Evolutionary conservation across 1,140 invertebrate species (phyloP).

Genomic region (Eciton burchellii): DNA sequence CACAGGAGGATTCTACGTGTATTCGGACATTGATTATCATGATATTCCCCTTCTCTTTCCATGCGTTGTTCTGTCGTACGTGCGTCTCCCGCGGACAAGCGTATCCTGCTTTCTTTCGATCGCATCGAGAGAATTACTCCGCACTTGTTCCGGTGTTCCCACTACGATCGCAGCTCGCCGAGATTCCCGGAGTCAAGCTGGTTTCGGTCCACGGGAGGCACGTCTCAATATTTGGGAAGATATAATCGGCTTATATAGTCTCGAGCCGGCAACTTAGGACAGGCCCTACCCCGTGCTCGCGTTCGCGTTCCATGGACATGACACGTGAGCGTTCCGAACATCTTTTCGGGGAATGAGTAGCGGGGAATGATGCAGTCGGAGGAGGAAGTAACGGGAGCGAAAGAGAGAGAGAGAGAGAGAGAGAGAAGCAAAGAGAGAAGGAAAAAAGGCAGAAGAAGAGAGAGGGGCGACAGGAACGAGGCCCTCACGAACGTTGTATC

Average conservation of each 20-base stretch:
- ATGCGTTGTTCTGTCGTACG: too few species aligned
- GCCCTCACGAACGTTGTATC: constrained; percentile 74
- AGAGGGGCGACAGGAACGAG: constrained; percentile 26
- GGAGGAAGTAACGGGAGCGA: constrained; percentile 42
- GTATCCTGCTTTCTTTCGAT: not conserved
- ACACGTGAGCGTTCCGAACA: constrained; percentile 77
- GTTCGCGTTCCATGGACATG: constrained; percentile 77
- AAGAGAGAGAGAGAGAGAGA: not conserved
- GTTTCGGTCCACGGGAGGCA: constrained; percentile 69
- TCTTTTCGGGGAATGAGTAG: constrained; percentile 72
- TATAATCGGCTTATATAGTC: constrained; percentile 83
- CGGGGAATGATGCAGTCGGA: constrained; percentile 50
- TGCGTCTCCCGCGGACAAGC: too few species aligned
- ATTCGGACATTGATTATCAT: too few species aligned
- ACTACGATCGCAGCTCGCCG: constrained; percentile 16
- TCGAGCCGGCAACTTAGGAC: constrained; percentile 73
- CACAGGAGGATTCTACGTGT: too few species aligned
- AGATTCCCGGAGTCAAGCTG: constrained; percentile 64
- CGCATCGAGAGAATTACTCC: constrained; percentile 24
- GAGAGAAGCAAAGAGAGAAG: not conserved
- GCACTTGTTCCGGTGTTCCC: not conserved
- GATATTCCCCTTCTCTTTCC: too few species aligned
- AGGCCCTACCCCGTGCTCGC: constrained; percentile 69
- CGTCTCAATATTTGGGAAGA: constrained; percentile 83
- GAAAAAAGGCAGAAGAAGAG: not conserved